These are phyloP conservation scores for Poeciliopsis turneri DNA, from an alignment of 2,797 vertebrate species.

Conservation along the genomic window DNA sequence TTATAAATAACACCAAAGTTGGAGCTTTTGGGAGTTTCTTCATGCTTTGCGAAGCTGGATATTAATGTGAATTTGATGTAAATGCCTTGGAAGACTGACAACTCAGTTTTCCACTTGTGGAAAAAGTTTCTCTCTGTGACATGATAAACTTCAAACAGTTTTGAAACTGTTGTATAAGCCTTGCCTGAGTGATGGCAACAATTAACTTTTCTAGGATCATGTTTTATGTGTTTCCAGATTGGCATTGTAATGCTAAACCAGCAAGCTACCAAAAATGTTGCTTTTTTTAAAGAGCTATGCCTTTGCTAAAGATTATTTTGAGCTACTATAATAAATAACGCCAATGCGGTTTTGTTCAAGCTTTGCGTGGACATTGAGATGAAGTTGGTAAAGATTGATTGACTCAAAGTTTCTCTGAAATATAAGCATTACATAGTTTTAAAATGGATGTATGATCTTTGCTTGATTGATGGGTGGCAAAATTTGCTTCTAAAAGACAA, in stretches of 20 bases:
- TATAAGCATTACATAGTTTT: background rate
- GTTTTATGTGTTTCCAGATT: background rate
- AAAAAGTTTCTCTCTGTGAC: no score
- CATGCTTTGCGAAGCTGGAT: background rate
- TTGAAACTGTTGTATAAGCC: no score
- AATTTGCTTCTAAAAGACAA: background rate
- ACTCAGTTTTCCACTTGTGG: no score
- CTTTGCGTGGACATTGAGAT: background rate
- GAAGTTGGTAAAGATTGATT: background rate
- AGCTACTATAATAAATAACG: background rate
- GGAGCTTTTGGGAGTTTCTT: background rate
- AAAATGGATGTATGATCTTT: background rate
- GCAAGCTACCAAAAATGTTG: background rate
- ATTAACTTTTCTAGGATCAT: background rate
- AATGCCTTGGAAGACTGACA: no score
- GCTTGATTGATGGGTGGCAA: background rate
- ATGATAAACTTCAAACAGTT: no score
- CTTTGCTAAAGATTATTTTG: background rate
- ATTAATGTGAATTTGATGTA: background rate
- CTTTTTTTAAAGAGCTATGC: background rate
- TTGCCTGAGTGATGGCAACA: no score
- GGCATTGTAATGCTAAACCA: background rate
- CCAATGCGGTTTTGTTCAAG: background rate
- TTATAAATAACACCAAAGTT: background rate
- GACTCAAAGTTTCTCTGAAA: background rate